Conservation (phyloP, 2,888 invertebrate species). For the Sericinus montela region DNA sequence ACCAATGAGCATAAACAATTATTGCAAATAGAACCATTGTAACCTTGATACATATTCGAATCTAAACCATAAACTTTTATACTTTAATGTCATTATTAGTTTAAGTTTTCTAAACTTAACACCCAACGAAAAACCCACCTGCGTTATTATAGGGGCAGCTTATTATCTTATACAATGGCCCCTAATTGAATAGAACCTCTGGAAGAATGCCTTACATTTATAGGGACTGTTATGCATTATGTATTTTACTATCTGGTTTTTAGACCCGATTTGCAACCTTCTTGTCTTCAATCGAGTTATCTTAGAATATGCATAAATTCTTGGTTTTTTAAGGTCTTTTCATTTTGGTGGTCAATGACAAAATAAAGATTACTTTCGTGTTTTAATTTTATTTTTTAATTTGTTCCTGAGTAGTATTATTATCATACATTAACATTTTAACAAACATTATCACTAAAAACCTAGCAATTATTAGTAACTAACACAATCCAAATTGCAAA, state of each 20-base stretch:
- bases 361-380: no score
- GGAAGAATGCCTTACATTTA: neutral
- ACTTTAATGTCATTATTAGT: slow-evolving; percentile 1
- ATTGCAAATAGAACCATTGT: no score
- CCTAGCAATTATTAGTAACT: no score
- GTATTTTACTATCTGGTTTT: neutral
- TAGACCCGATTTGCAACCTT: neutral
- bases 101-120: slow-evolving; percentile 4
- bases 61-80: slow-evolving; percentile 4
- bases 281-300: neutral
- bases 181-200: slow-evolving; percentile 1
- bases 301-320: no score
- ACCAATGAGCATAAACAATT: no score
- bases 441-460: neutral
- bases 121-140: neutral
- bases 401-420: no score
- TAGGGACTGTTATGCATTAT: neutral
- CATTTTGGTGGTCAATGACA: no score
- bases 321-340: no score
- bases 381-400: no score
- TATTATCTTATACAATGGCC: slow-evolving; percentile 8
- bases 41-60: neutral
- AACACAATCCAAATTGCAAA: no score
- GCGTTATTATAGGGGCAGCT: neutral
- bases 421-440: no score